These are phyloP conservation scores for Pseudanteris insignis DNA, from an alignment of 2,888 invertebrate species.

Conservation along the genomic window DNA sequence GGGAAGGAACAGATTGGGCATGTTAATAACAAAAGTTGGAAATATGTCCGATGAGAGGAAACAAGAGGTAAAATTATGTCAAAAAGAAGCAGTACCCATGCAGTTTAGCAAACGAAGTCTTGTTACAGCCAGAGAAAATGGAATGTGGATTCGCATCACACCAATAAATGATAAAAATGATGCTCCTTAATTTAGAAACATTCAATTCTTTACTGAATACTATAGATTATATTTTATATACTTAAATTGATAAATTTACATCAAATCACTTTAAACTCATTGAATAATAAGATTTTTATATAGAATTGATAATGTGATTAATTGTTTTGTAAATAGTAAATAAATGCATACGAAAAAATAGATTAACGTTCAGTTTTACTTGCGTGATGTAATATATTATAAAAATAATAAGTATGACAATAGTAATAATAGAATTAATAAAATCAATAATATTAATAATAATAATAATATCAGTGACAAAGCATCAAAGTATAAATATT, in stretches of 20 bases:
- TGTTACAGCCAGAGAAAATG: conserved; percentile 59
- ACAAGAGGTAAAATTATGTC: conserved; percentile 54
- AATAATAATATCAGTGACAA: conserved; percentile 33
- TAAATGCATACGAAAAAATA: too few relatives aligned
- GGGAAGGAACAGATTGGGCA: conserved; percentile 70
- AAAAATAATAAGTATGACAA: neutral
- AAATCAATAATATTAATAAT: conserved; percentile 13
- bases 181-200: too few relatives aligned
- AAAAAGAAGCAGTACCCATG: conserved; percentile 55
- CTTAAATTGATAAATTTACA: too few relatives aligned
- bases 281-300: too few relatives aligned
- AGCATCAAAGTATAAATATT: conserved; percentile 18
- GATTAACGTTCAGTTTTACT: too few relatives aligned
- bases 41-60: conserved; percentile 67
- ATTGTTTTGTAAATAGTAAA: too few relatives aligned
- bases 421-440: conserved; percentile 17
- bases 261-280: too few relatives aligned
- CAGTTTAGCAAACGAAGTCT: conserved; percentile 60
- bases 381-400: neutral
- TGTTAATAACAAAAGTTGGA: conserved; percentile 70
- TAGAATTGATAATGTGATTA: too few relatives aligned
- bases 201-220: too few relatives aligned
- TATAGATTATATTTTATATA: too few relatives aligned
- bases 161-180: conserved; percentile 16
- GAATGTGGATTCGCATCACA: conserved; percentile 57